Percentiles rank a stretch among this genome's conserved stretches.
Conservation (phyloP, 2,888 invertebrate genomes). For the Tetragonula carbonaria region DNA sequence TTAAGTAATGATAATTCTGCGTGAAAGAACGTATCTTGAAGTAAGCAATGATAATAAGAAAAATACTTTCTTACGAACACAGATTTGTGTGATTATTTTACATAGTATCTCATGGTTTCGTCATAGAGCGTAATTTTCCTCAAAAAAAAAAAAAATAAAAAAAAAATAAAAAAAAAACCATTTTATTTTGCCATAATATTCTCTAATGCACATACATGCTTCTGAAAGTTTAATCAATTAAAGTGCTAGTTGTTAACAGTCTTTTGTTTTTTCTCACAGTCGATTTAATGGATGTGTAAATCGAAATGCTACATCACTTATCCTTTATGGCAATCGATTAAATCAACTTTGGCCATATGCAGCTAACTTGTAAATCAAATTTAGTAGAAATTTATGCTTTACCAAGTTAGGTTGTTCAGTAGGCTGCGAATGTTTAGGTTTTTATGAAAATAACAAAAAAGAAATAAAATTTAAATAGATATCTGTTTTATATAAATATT, state of each 20-base stretch:
- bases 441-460: too few relatives aligned
- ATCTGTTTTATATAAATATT: too few relatives aligned
- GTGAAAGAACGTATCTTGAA: too few relatives aligned
- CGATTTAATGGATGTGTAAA: constrained; percentile 44
- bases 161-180: not conserved
- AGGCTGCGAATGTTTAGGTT: not conserved
- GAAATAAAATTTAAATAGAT: too few relatives aligned
- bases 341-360: not conserved
- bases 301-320: constrained; percentile 34
- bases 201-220: not conserved
- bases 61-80: too few relatives aligned
- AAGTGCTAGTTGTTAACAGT: constrained; percentile 14
- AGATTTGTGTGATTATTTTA: too few relatives aligned
- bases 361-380: constrained; percentile 6
- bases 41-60: too few relatives aligned
- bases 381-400: not conserved
- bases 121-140: too few relatives aligned
- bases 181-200: not conserved
- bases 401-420: not conserved
- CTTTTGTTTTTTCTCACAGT: constrained; percentile 9
- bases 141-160: too few relatives aligned
- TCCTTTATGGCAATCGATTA: constrained; percentile 53
- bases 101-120: too few relatives aligned
- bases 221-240: constrained; percentile 36
- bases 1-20: too few relatives aligned